Conservation (phyloP, 2,797 vertebrate genomes). For the Falco columbarius region DNA sequence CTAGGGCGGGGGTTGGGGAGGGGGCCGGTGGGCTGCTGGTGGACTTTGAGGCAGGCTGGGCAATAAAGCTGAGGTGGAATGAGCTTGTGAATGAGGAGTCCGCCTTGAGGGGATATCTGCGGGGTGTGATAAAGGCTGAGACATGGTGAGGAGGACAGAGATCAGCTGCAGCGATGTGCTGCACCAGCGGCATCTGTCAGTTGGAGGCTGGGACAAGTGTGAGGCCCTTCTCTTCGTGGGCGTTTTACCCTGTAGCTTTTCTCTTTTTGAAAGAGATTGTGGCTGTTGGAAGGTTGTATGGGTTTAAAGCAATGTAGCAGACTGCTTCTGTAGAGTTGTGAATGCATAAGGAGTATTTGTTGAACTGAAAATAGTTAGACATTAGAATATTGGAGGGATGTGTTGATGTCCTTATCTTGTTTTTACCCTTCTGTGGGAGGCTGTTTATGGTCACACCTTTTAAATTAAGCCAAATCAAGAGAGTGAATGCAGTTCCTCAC, state of each 20-base stretch:
- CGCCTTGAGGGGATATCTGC: background rate
- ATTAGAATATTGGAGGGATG: background rate
- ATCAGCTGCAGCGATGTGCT: background rate
- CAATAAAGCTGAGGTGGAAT: background rate
- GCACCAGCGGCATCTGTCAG: background rate
- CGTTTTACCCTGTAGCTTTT: background rate
- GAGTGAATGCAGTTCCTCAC: too few species aligned
- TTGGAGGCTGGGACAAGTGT: fast-evolving
- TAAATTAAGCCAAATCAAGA: background rate
- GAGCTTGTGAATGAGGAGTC: background rate
- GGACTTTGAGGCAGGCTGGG: background rate
- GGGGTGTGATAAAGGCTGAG: background rate
- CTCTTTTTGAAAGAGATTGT: background rate
- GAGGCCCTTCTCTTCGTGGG: fast-evolving
- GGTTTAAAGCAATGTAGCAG: background rate
- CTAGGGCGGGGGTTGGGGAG: background rate
- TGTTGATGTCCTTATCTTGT: background rate
- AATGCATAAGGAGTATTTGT: background rate
- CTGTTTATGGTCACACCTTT: background rate
- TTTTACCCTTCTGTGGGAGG: background rate
- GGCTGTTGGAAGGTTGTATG: background rate
- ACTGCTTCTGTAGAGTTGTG: background rate
- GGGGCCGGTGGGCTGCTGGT: background rate
- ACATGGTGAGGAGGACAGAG: fast-evolving
- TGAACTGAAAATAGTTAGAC: background rate